Evolutionary conservation across 1,140 invertebrate genomes (phyloP), one percentile per base, ranked within the genome.

Genomic region (Pachyrhynchus sulphureomaculatus): DNA sequence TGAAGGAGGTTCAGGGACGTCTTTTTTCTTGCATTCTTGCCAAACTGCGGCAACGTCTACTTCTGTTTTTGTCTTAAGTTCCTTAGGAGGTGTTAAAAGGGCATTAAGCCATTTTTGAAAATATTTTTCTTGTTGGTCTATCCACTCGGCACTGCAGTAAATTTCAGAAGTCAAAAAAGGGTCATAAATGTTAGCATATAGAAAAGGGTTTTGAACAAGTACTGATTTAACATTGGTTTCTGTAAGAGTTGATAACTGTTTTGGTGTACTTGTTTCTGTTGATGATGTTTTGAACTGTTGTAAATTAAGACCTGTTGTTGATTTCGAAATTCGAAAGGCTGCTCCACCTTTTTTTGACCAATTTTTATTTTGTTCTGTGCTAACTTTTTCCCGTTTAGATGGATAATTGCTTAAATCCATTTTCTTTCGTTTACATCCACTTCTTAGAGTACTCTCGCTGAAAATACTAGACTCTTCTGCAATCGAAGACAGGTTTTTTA

Each of bases 31-130:
- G 67, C 79, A 81, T 54, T 88, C 85, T 62, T 88, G 83, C 83
- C 89, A 91, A 0, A 88, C 75, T 73, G 87, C 87, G 0, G 84
- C 87, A n/a, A 89, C 81, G 70, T 91, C 87, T 12, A 88, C 79
- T 15, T 62, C 62, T 33, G 62, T 57, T n/a, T 57, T 62, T 44
- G 61, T 60, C 6, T 62, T 59, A 0, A 89, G 75, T 65, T 89
- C 86, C 0, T 81, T 78, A 1, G 90, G 89, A 5, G 92, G 90
- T 2, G 91, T 92, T 1, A 96, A 76, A 26, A 96, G 78, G 51
- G 86, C 88, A 76, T 96, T 96, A 0, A 96, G 75, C 93, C 93
- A 96, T 62, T 89, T 88, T 63, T 87, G 88, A 68, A 96, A 93
- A 63, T 90, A 87, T 0, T 78, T 76, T 76, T 92, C 89, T 73